phyloP scores from a whole-genome alignment of 1,140 invertebrate genomes.

The Drosophila ananassae region DNA sequence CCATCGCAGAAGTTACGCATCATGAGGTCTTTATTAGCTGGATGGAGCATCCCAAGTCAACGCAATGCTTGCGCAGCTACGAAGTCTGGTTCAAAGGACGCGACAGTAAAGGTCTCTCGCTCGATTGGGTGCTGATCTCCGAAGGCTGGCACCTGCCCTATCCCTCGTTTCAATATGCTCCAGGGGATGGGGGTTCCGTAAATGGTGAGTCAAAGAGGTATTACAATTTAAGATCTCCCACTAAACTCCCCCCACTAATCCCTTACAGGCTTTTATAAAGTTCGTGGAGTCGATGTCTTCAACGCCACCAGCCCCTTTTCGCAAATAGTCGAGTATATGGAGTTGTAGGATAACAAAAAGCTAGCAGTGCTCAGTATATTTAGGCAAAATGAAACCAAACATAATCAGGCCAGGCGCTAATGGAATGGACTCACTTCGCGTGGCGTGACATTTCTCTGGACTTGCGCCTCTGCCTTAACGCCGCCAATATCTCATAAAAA shows the following conservation, averaged over 20 bases:
- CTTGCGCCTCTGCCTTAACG: conserved; percentile 55
- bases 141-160: conserved; percentile 74
- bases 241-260: neutral
- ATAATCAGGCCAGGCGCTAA: conserved; percentile 71
- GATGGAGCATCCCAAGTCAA: conserved; percentile 61
- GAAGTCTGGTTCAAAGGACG: conserved; percentile 75
- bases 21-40: conserved; percentile 76
- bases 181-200: conserved; percentile 41
- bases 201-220: conserved; percentile 53
- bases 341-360: conserved; percentile 61
- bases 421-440: conserved; percentile 63
- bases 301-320: conserved; percentile 71
- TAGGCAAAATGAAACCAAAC: conserved; percentile 53
- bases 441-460: conserved; percentile 57
- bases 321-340: conserved; percentile 74
- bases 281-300: conserved; percentile 75
- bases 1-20: conserved; percentile 58
- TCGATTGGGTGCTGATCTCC: conserved; percentile 65
- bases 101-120: conserved; percentile 6
- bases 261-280: conserved; percentile 74
- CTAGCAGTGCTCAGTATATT: conserved; percentile 40
- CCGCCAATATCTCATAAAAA: conserved; percentile 60
- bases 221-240: neutral
- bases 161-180: conserved; percentile 78
- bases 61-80: conserved; percentile 75